A percentile compares a stretch with the other conserved stretches of the same genome.
These are phyloP conservation scores for Mormyrus iriodes DNA, from an alignment of 2,113 vertebrate species.

Conservation along the genomic window DNA sequence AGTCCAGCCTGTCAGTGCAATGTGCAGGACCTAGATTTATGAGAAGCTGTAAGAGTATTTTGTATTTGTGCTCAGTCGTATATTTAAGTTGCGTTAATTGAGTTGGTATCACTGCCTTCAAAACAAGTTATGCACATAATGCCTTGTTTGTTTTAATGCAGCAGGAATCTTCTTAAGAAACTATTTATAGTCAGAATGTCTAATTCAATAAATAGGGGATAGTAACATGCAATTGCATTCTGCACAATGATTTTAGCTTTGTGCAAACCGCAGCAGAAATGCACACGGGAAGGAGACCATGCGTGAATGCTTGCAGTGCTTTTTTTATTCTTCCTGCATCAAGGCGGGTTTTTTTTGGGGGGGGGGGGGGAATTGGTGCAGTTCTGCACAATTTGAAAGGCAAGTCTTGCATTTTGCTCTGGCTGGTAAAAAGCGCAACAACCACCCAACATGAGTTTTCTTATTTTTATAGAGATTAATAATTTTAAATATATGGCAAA, in stretches of 20 bases:
- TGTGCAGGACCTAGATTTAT: neutral
- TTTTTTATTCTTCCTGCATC: neutral
- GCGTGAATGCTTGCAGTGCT: neutral
- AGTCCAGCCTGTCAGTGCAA: neutral
- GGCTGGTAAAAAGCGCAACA: neutral
- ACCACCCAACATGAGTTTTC: neutral
- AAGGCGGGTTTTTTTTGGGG: neutral
- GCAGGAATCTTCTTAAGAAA: neutral
- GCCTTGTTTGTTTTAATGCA: neutral
- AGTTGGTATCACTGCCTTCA: neutral
- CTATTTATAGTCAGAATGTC: neutral
- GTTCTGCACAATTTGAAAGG: neutral
- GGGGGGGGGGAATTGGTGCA: no score
- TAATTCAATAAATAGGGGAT: neutral
- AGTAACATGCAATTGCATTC: neutral
- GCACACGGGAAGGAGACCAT: neutral
- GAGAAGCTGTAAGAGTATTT: neutral
- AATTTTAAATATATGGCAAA: neutral
- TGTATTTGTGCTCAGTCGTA: neutral
- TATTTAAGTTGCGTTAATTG: neutral
- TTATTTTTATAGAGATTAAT: neutral
- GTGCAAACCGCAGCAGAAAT: neutral
- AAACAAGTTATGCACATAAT: neutral
- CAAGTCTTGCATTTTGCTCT: neutral
- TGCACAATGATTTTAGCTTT: neutral